Conservation (phyloP, 2,113 vertebrate species). For the Romanogobio albipinnatus region DNA sequence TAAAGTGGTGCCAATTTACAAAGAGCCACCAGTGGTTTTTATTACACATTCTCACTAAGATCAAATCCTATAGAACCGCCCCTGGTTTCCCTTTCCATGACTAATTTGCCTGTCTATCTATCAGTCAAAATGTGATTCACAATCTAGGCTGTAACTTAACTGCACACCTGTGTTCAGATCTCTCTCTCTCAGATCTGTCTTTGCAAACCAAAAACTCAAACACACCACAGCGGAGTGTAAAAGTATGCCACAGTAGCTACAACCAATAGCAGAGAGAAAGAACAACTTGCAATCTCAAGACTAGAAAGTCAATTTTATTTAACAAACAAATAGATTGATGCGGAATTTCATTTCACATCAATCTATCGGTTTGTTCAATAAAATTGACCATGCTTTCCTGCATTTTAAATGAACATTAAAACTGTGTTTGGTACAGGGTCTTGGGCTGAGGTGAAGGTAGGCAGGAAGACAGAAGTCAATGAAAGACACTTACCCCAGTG, state of each 20-base stretch:
- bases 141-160: background rate
- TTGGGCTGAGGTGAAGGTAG: background rate
- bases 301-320: background rate
- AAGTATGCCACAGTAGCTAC: background rate
- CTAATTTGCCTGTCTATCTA: too few species aligned
- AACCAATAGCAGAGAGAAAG: background rate
- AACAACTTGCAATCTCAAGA: background rate
- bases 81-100: too few species aligned
- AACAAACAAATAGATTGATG: background rate
- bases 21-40: too few species aligned
- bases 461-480: slow-evolving; percentile 10
- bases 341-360: background rate
- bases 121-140: background rate
- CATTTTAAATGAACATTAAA: background rate
- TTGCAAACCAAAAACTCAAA: slow-evolving; percentile 2
- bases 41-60: too few species aligned
- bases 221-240: background rate
- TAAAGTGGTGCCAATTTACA: too few species aligned
- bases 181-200: background rate
- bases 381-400: background rate
- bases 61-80: too few species aligned
- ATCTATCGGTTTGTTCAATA: too few species aligned
- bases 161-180: slow-evolving; percentile 8
- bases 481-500: slow-evolving; percentile 83
- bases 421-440: background rate